A percentile compares a stretch with the other conserved stretches of the same genome.
These are phyloP conservation scores for Cordilura impudica DNA, from an alignment of 2,888 invertebrate species.

Conservation along the genomic window DNA sequence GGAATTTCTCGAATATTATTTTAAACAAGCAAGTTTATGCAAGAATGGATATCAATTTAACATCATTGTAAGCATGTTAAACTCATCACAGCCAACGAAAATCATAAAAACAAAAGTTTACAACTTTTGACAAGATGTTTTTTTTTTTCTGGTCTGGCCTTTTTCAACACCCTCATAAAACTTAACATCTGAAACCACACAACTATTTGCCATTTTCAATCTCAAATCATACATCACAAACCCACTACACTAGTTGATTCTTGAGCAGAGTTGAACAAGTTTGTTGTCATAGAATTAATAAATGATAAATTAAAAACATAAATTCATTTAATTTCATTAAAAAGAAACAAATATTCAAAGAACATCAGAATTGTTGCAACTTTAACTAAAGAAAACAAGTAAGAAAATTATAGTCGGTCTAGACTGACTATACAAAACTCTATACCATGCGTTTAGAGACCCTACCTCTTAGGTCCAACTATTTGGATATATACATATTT, in stretches of 20 bases:
- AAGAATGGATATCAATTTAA: slow-evolving; percentile 59
- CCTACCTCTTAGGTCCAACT: no score
- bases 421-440: no score
- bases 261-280: not conserved
- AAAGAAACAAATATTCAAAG: no score
- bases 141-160: slow-evolving; percentile 14
- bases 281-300: no score
- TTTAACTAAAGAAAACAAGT: no score
- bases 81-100: slow-evolving; percentile 70
- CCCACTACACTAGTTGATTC: not conserved
- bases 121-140: slow-evolving; percentile 70
- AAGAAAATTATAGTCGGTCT: no score
- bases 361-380: no score
- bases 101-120: slow-evolving; percentile 70
- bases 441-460: no score
- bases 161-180: slow-evolving; percentile 16
- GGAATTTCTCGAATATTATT: slow-evolving; percentile 44
- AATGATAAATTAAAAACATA: no score
- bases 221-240: slow-evolving; percentile 38
- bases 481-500: no score
- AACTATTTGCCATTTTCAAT: slow-evolving; percentile 48
- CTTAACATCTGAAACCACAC: slow-evolving; percentile 44
- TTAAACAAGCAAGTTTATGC: slow-evolving; percentile 9
- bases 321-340: no score
- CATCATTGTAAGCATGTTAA: slow-evolving; percentile 59